phyloP scores from a whole-genome alignment of 2,113 vertebrate genomes.

The Sigmodon hispidus region DNA sequence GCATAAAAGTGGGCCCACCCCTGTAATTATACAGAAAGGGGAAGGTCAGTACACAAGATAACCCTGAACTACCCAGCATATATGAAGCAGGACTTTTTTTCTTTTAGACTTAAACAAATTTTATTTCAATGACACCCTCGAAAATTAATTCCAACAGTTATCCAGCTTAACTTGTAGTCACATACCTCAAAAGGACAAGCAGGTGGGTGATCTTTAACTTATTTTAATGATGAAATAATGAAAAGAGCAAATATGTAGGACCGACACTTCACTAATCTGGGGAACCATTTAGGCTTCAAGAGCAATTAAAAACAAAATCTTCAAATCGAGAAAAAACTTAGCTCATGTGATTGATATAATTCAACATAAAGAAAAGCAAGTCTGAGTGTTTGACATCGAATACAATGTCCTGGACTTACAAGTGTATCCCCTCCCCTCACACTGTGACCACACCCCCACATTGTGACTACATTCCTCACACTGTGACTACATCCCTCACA shows the following conservation, averaged over 20 bases:
- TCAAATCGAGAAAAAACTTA: neutral
- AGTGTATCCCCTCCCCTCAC: neutral
- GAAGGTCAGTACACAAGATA: neutral
- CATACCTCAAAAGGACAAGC: neutral
- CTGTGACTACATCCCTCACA: neutral
- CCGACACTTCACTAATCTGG: neutral
- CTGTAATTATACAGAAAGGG: neutral
- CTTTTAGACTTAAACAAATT: neutral
- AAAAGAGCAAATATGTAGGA: neutral
- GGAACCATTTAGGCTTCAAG: too few species aligned
- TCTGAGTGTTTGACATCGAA: neutral
- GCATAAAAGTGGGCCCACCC: neutral
- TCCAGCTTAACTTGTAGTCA: neutral
- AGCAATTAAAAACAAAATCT: neutral
- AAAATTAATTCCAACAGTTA: neutral
- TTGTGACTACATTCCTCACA: neutral
- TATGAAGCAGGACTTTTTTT: neutral
- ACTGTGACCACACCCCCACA: neutral
- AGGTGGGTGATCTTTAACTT: neutral
- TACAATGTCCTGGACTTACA: fast-evolving
- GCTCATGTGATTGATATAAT: neutral
- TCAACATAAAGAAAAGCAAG: neutral
- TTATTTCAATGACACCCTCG: neutral
- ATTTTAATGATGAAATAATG: neutral
- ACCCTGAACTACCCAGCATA: neutral